phyloP scores from a whole-genome alignment of 2,797 vertebrate species.

The Sciurus vulgaris region DNA sequence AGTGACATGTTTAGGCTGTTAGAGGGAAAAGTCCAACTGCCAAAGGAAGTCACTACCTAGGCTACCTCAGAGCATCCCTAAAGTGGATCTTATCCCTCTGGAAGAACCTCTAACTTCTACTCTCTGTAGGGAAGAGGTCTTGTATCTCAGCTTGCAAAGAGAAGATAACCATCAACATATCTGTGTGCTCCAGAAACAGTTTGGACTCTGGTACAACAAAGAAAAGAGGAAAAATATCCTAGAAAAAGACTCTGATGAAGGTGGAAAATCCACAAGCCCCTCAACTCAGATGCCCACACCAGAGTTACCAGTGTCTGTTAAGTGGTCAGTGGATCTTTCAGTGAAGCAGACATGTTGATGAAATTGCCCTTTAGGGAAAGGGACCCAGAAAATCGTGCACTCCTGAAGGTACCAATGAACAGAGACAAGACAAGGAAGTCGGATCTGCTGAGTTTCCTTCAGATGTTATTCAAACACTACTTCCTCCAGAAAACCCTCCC shows the following conservation, averaged over 20 bases:
- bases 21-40: background rate
- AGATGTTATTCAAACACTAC: background rate
- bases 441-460: background rate
- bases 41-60: background rate
- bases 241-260: background rate
- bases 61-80: background rate
- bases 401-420: background rate
- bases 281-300: background rate
- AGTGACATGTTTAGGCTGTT: background rate
- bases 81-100: background rate
- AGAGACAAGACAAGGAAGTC: background rate
- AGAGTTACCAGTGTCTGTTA: background rate
- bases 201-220: background rate
- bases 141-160: background rate
- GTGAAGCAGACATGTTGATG: background rate
- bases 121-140: background rate
- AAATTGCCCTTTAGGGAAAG: background rate
- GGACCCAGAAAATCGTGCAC: background rate
- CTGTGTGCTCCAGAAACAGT: background rate
- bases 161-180: background rate
- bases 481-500: background rate
- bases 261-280: background rate
- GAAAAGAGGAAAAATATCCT: background rate
- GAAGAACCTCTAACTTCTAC: background rate
- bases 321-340: background rate